Evolutionary conservation across 2,797 vertebrate genomes (phyloP).

Genomic region (Phataginus tricuspis): DNA sequence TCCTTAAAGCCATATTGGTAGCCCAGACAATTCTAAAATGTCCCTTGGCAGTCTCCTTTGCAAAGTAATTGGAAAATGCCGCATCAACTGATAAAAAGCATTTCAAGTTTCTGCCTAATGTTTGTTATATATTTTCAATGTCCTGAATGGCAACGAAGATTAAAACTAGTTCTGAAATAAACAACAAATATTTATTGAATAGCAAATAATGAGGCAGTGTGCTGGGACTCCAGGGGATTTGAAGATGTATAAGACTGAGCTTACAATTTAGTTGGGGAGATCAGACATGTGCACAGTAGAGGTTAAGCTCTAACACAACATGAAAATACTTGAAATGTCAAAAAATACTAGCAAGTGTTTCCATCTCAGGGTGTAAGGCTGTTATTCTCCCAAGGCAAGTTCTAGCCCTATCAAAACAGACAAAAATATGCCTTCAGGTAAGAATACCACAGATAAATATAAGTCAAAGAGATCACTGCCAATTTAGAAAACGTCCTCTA

Average conservation of each 20-base stretch:
- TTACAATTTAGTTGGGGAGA: conserved; percentile 56
- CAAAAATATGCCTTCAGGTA: conserved; percentile 34
- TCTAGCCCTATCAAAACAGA: conserved; percentile 14
- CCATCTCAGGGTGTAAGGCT: neutral
- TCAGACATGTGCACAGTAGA: conserved; percentile 19
- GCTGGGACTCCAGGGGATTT: neutral
- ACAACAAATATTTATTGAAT: conserved; percentile 66
- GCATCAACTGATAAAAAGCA: conserved; percentile 68
- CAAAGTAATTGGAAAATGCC: conserved; percentile 65
- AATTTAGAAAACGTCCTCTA: conserved; percentile 64
- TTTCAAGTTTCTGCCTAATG: conserved; percentile 75
- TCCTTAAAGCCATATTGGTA: neutral
- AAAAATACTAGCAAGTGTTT: conserved; percentile 48
- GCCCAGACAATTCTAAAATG: conserved; percentile 18
- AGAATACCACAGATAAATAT: conserved; percentile 49
- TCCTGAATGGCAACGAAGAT: conserved; percentile 64
- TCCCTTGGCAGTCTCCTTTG: conserved; percentile 19
- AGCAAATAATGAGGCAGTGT: neutral
- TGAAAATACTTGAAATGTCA: conserved; percentile 63
- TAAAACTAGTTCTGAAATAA: conserved; percentile 78
- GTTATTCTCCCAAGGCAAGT: conserved; percentile 52
- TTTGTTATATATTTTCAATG: conserved; percentile 74
- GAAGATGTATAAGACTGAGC: conserved; percentile 12
- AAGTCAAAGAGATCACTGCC: conserved; percentile 50
- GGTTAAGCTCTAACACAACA: conserved; percentile 47